A percentile compares a stretch with the other conserved stretches of the same genome.
Evolutionary conservation across 2,888 invertebrate genomes (phyloP).

Genomic region (Nomada flava): DNA sequence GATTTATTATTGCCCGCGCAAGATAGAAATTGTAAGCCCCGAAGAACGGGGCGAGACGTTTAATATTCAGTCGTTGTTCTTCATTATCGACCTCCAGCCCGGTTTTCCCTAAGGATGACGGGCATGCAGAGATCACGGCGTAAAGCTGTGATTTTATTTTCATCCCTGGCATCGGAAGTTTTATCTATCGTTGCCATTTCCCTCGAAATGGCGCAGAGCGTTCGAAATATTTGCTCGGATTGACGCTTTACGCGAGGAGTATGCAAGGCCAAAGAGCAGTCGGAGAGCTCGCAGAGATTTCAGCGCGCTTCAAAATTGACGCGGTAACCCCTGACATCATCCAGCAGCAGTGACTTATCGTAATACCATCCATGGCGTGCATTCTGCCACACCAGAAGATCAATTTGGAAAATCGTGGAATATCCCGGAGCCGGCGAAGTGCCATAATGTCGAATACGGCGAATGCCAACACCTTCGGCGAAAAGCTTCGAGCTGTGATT

Average conservation of each 20-base stretch:
- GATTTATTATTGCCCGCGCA: too few relatives aligned
- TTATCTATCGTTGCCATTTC: not conserved
- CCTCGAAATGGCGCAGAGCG: not conserved
- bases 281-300: not conserved
- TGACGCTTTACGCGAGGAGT: not conserved
- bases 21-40: too few relatives aligned
- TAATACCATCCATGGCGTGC: too few relatives aligned
- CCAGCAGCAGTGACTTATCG: too few relatives aligned
- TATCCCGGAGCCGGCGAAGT: not conserved
- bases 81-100: too few relatives aligned
- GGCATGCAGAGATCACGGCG: not conserved
- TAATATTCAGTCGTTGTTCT: too few relatives aligned
- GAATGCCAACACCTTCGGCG: too few relatives aligned
- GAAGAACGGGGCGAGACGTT: too few relatives aligned
- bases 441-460: not conserved
- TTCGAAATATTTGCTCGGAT: constrained; percentile 17
- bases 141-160: constrained; percentile 11
- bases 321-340: not conserved
- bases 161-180: not conserved
- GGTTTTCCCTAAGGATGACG: too few relatives aligned
- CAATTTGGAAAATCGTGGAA: not conserved
- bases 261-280: too few relatives aligned
- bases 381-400: too few relatives aligned
- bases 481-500: not conserved
- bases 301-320: constrained; percentile 17